These are phyloP conservation scores for Molossus molossus DNA, from an alignment of 2,797 vertebrate species.

Conservation along the genomic window DNA sequence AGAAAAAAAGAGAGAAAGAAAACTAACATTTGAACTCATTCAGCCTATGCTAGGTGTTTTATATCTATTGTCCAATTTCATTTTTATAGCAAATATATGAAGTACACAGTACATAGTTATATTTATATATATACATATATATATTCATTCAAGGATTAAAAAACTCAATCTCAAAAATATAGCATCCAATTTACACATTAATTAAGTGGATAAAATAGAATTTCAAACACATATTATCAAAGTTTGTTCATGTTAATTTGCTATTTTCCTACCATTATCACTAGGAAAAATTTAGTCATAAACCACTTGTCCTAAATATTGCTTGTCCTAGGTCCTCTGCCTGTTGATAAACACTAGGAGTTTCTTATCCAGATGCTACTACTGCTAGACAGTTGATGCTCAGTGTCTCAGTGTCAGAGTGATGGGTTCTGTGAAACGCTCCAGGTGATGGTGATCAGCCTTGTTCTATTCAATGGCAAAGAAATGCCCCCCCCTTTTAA, in stretches of 20 bases:
- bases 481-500: neutral
- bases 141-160: neutral
- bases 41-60: neutral
- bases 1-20: neutral
- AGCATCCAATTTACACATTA: neutral
- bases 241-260: neutral
- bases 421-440: neutral
- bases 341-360: neutral
- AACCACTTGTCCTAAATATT: neutral
- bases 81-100: neutral
- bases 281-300: neutral
- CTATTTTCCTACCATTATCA: neutral
- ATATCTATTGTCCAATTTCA: neutral
- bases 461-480: neutral
- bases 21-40: constrained; percentile 30
- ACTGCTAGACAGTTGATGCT: neutral
- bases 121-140: neutral
- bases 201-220: neutral
- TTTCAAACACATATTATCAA: neutral
- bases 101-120: neutral
- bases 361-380: neutral
- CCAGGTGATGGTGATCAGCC: neutral
- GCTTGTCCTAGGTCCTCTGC: neutral
- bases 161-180: neutral
- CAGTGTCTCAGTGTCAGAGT: neutral